phyloP scores from a whole-genome alignment of 2,113 vertebrate species.

The Tyrannus savana region DNA sequence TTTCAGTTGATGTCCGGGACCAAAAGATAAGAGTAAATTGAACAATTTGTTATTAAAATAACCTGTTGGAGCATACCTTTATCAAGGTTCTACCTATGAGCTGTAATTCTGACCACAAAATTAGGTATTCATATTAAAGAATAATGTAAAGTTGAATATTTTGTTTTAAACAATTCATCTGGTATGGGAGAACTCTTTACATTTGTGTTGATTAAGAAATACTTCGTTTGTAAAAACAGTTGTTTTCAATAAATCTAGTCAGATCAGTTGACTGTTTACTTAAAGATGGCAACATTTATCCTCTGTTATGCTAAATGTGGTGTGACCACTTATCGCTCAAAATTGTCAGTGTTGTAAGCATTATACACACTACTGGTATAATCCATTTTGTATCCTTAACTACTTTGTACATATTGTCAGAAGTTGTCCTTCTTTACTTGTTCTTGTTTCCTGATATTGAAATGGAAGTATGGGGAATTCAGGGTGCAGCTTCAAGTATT shows the following conservation, averaged over 20 bases:
- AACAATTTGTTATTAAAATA: background rate
- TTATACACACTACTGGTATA: background rate
- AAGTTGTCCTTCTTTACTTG: background rate
- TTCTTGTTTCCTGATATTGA: background rate
- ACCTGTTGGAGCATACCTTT: conserved; percentile 55
- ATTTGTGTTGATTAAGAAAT: background rate
- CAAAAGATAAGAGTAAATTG: background rate
- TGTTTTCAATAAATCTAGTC: background rate
- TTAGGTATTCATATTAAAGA: background rate
- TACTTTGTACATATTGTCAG: background rate
- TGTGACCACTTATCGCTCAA: background rate
- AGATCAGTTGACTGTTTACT: background rate
- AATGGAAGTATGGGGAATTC: background rate
- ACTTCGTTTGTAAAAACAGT: background rate
- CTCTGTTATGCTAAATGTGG: background rate
- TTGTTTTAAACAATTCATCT: background rate
- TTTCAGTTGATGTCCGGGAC: background rate
- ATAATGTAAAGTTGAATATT: background rate
- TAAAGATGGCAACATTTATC: background rate
- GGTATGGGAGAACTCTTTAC: background rate
- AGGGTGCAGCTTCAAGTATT: background rate
- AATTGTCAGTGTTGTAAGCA: background rate
- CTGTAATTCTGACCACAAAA: background rate
- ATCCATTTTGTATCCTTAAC: background rate
- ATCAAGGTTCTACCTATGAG: background rate